These are phyloP conservation scores for Eospalax fontanierii DNA, from an alignment of 2,797 vertebrate genomes.

Conservation along the genomic window DNA sequence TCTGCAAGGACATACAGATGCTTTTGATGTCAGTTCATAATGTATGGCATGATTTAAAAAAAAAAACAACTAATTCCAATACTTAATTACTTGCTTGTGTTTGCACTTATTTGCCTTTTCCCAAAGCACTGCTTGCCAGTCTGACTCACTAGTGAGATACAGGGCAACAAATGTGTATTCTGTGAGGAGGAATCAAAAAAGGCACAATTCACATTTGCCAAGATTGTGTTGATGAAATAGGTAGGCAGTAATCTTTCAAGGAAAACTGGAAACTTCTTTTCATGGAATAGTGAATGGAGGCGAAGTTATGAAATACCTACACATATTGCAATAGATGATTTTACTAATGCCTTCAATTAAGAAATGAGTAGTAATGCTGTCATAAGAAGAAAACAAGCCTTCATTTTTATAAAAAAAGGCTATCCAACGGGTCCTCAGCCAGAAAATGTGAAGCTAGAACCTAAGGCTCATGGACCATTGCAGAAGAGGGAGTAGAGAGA, in stretches of 20 bases:
- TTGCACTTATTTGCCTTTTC: not conserved
- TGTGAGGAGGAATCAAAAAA: not conserved
- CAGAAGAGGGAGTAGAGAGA: too few relatives aligned
- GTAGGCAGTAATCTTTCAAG: fast-evolving
- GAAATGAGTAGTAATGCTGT: not conserved
- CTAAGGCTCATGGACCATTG: too few relatives aligned
- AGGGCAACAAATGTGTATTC: not conserved
- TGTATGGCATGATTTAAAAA: not conserved
- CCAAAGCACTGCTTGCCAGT: not conserved
- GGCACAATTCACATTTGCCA: not conserved
- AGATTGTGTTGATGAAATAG: not conserved
- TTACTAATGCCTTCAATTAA: not conserved
- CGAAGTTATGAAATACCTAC: not conserved
- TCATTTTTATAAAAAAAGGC: not conserved
- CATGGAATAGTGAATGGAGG: not conserved
- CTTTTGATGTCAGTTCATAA: not conserved
- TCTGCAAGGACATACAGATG: not conserved
- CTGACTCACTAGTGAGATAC: not conserved
- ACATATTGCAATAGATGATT: not conserved
- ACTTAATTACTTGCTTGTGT: not conserved
- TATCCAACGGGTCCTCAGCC: not conserved
- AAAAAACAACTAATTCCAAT: not conserved
- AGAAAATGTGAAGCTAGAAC: not conserved
- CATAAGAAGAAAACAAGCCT: not conserved
- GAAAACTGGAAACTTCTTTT: not conserved